phyloP scores from a whole-genome alignment of 2,797 vertebrate genomes.

The Paramormyrops hopkinsi region DNA sequence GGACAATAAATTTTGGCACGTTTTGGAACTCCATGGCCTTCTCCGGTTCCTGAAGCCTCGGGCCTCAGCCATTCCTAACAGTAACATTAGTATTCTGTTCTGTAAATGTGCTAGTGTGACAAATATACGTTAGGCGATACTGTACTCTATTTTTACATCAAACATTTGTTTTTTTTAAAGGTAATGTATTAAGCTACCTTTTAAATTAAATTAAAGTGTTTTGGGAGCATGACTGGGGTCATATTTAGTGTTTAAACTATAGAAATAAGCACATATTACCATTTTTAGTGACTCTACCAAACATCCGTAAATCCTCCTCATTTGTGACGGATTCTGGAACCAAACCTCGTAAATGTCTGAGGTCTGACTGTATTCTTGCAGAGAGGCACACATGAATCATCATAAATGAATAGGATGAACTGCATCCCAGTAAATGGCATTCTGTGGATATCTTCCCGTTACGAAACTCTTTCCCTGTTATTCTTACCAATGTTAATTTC shows the following conservation, averaged over 20 bases:
- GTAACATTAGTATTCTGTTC: too few relatives aligned
- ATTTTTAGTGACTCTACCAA: neutral
- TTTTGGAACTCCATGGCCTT: too few relatives aligned
- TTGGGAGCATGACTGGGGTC: neutral
- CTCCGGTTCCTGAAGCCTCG: too few relatives aligned
- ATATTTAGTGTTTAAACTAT: neutral
- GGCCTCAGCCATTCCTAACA: too few relatives aligned
- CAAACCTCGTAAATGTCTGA: neutral
- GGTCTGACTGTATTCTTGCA: neutral
- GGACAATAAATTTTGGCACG: too few relatives aligned
- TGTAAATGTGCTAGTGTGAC: too few relatives aligned
- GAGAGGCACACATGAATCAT: neutral
- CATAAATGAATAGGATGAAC: neutral
- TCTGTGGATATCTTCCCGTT: neutral
- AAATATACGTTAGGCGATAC: too few relatives aligned
- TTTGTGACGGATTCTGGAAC: neutral
- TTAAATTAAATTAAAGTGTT: too few relatives aligned
- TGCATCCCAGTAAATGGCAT: neutral
- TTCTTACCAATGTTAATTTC: conserved; percentile 88
- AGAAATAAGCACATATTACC: neutral
- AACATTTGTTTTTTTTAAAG: too few relatives aligned
- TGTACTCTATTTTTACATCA: too few relatives aligned
- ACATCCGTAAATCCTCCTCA: neutral
- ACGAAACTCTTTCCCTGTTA: neutral
- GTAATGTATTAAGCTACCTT: too few relatives aligned